Base-by-base conservation (phyloP, 2,113 vertebrate genomes). In the Prietella phreatophila region DNA sequence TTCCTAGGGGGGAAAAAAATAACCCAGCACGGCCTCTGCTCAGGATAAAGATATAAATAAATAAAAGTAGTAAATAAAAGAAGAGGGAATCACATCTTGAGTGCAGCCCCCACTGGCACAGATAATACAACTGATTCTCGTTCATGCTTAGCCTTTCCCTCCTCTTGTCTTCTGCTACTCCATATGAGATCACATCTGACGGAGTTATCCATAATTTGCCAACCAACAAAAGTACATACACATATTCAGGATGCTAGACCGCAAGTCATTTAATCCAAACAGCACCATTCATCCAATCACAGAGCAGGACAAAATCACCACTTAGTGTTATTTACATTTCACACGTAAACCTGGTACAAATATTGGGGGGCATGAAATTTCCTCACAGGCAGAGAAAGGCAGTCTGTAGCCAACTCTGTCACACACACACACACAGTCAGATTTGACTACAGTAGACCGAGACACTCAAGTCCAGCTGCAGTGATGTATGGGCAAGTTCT, bases 31-130 rank as follows among this genome's bases (percentile, higher is more conserved):
- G 84, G 91, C 82, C 88, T 91, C 60, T 67, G 92, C 93, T 91
- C 92, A 92, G 56, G 5, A 69, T 9, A 89, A 91, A 92, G 91
- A 93, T 92, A 93, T 93, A 93, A 93, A 95, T 91, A 93, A 92
- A 82, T 39, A 82, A 33, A 85, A 92, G 91, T 93, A 92, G 93
- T 93, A 94, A 94, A 94, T 92, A 93, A 93, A 93, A 93, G 90
- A 92, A 91, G 85, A 93, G 93, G 93, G 92, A 92, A 93, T 93
- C 93, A 92, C 93, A 93, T 94, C 93, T 93, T 92, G 90, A 93
- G 93, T 93, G 94, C 92, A 94, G 93, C 92, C 92, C 92, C 91
- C 92, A 90, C 93, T 92, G 93, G 91, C 91, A 83, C 85, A 90
- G 90, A 92, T 86, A 0, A n/a, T 39, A 71, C 13, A 47, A 33